phyloP scores from a whole-genome alignment of 64 coral and sea anemone species.

The Cladopsammia gracilis region DNA sequence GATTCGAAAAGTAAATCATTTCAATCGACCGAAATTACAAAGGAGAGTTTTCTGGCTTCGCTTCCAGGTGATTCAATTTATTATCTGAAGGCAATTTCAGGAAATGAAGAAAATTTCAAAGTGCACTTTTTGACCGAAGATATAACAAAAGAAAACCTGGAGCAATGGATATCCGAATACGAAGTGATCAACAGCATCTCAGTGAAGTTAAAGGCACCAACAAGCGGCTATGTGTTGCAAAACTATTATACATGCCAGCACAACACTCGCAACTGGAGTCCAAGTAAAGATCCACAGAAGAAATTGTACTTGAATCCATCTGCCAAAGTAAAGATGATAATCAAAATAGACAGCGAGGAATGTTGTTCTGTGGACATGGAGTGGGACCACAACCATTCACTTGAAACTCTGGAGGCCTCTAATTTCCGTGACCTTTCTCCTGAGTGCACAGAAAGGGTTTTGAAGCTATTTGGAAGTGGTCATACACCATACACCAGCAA shows the following conservation, averaged over 20 bases:
- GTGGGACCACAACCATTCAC: constrained; percentile 27
- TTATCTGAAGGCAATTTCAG: constrained; percentile 55
- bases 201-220: constrained; percentile 71
- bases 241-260: constrained; percentile 83
- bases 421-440: constrained; percentile 17
- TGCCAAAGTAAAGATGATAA: constrained; percentile 59
- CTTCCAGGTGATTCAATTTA: constrained; percentile 80
- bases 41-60: constrained; percentile 29
- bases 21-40: constrained; percentile 30
- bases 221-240: constrained; percentile 52
- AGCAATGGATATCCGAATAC: constrained; percentile 63
- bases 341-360: not conserved
- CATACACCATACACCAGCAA: constrained; percentile 68
- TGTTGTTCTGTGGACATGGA: not conserved
- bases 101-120: constrained; percentile 59
- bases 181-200: constrained; percentile 60
- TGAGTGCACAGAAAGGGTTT: constrained; percentile 30
- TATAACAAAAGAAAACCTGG: constrained; percentile 61
- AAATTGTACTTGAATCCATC: constrained; percentile 66
- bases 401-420: constrained; percentile 29
- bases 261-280: constrained; percentile 72
- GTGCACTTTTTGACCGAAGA: constrained; percentile 56
- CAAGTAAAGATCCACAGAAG: constrained; percentile 54
- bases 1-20: constrained; percentile 23
- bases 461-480: constrained; percentile 56